Base-by-base conservation (phyloP, 2,888 invertebrate species). In the Prosopocoilus inquinatus region DNA sequence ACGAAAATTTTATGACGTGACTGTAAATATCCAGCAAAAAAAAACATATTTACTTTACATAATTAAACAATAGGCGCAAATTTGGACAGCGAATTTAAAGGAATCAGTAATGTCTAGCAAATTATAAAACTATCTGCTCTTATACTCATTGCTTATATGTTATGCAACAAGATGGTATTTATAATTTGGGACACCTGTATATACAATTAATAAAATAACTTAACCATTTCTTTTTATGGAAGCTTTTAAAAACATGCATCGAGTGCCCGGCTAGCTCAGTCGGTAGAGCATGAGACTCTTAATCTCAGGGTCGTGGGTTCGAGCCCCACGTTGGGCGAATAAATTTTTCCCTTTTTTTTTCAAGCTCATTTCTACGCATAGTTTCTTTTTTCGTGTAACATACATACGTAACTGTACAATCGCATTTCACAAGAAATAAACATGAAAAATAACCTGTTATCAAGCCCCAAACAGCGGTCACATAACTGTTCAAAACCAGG, bases 241-340 rank as follows among this genome's bases (percentile, higher is more conserved):
- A 44, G n/a, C 55, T 13, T 52, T 41, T 38, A 20, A 57, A 12
- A 15, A 52, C 50, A 13, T 11, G 43, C 49, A 28, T 3, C 15
- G 28, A 78, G 78, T 45, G 68, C 68, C 68, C 67, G 70, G 70
- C 67, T 68, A 71, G 71, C 70, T 71, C 71, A 71, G 71, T 71
- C 70, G 70, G 70, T 70, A 69, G 69, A 71, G 68, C 68, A 70
- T 81, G 82, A 82, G 82, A 82, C 82, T 82, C 82, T 82, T 82
- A 82, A 82, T 82, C 82, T 82, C 82, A 82, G 82, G 82, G 82
- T 82, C 82, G 78, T 78, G 79, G 78, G 78, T 79, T 79, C 78
- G 79, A 78, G 78, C 77, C 78, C 78, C 78, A 77, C 78, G 75
- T 78, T 76, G 78, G 78, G 77, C 76, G 69, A 50, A 20, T 3